These are phyloP conservation scores for Nesogale talazaci DNA, from an alignment of 2,113 vertebrate species.

Conservation along the genomic window DNA sequence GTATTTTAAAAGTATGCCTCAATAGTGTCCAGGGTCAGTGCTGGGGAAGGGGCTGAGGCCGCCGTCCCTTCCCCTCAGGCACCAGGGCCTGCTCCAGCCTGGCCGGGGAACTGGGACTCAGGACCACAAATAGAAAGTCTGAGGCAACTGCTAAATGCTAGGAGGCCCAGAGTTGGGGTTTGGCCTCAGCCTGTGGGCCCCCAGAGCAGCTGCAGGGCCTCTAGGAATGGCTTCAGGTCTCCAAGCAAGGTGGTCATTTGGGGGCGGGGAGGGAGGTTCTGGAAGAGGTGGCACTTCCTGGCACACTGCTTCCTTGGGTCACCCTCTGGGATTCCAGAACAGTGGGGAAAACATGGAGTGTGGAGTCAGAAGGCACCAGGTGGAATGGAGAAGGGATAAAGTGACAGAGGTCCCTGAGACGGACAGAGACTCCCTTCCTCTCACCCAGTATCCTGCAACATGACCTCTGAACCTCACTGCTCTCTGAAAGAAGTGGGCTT, in stretches of 20 bases:
- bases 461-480: neutral
- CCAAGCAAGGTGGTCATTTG: neutral
- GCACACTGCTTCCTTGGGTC: neutral
- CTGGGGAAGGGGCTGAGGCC: neutral
- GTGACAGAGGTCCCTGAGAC: neutral
- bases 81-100: neutral
- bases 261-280: neutral
- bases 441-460: neutral
- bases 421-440: neutral
- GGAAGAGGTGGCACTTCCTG: neutral
- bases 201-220: neutral
- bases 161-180: constrained; percentile 27
- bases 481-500: neutral
- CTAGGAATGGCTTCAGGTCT: neutral
- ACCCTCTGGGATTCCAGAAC: neutral
- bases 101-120: constrained; percentile 48
- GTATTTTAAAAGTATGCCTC: constrained; percentile 96
- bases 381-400: neutral
- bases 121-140: constrained; percentile 38
- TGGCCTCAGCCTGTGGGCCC: neutral
- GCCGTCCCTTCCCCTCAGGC: neutral
- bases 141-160: neutral
- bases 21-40: constrained; percentile 72
- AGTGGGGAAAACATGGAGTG: neutral
- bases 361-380: constrained; percentile 30